These are phyloP conservation scores for Trachymyrmex cornetzi DNA, from an alignment of 1,140 invertebrate genomes.

Conservation along the genomic window DNA sequence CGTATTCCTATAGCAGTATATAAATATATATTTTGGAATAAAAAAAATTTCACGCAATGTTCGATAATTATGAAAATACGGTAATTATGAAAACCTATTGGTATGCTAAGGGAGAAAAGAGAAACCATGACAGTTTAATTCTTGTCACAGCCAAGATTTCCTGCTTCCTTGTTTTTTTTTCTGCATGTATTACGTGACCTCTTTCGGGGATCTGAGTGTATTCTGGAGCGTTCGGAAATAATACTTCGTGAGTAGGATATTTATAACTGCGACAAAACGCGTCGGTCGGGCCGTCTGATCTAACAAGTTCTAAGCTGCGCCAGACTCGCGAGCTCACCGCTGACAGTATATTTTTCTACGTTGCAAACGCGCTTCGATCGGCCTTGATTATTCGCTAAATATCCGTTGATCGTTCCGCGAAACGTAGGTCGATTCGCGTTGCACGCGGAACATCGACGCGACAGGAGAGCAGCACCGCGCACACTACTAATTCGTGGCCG, in stretches of 20 bases:
- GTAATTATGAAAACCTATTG: not conserved
- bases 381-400: conserved; percentile 50
- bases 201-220: conserved; percentile 70
- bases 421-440: conserved; percentile 9
- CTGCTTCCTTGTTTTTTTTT: conserved; percentile 67
- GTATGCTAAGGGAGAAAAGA: not conserved
- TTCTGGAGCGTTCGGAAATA: conserved; percentile 77
- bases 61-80: not conserved
- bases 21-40: not conserved
- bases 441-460: not conserved
- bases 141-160: conserved; percentile 41
- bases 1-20: not conserved
- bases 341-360: conserved; percentile 65
- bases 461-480: not conserved
- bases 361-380: conserved; percentile 24
- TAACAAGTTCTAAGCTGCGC: conserved; percentile 69
- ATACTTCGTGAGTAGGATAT: conserved; percentile 75
- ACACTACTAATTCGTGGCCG: conserved; percentile 11
- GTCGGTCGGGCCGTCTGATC: conserved; percentile 69
- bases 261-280: conserved; percentile 75
- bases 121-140: not conserved
- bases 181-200: conserved; percentile 68
- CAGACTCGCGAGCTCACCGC: conserved; percentile 37
- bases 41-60: not conserved
- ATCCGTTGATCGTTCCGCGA: conserved; percentile 27